Percentiles rank a stretch among this genome's conserved stretches.
Conservation (phyloP, 2,797 vertebrate genomes). For the Nasua narica region DNA sequence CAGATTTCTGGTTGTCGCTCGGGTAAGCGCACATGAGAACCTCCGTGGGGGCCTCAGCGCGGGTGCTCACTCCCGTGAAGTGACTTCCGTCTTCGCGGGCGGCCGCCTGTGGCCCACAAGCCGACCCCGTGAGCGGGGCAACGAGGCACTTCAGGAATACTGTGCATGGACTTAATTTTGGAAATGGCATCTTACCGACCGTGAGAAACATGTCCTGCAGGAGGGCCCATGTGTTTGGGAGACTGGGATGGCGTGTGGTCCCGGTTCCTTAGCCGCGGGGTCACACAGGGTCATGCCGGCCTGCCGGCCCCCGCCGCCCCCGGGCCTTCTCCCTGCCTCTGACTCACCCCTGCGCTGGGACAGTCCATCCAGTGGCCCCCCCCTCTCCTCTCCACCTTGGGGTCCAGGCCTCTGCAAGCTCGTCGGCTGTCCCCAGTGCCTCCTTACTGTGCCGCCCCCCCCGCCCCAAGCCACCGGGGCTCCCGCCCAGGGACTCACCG, state of each 20-base stretch:
- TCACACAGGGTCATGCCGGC: rapidly evolving
- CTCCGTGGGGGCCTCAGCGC: neutral
- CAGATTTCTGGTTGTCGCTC: neutral
- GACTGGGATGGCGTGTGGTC: neutral
- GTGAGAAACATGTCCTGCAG: neutral
- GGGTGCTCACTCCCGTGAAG: too few relatives aligned
- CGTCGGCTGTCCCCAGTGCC: neutral
- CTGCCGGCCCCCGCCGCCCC: neutral
- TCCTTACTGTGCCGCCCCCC: rapidly evolving
- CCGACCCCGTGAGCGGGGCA: neutral
- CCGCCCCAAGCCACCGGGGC: neutral
- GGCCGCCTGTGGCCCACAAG: neutral
- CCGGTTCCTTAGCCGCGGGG: rapidly evolving
- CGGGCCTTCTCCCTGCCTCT: neutral
- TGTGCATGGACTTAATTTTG: neutral
- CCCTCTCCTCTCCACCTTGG: neutral
- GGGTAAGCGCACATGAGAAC: neutral
- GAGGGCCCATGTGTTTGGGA: neutral
- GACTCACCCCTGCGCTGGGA: rapidly evolving
- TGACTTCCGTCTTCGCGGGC: neutral
- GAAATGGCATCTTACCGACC: neutral
- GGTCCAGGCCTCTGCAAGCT: neutral
- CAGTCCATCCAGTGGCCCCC: neutral
- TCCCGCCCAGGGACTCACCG: neutral
- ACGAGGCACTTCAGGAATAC: neutral